phyloP scores from a whole-genome alignment of 2,797 vertebrate genomes.

The Pseudocheirus occidentalis region DNA sequence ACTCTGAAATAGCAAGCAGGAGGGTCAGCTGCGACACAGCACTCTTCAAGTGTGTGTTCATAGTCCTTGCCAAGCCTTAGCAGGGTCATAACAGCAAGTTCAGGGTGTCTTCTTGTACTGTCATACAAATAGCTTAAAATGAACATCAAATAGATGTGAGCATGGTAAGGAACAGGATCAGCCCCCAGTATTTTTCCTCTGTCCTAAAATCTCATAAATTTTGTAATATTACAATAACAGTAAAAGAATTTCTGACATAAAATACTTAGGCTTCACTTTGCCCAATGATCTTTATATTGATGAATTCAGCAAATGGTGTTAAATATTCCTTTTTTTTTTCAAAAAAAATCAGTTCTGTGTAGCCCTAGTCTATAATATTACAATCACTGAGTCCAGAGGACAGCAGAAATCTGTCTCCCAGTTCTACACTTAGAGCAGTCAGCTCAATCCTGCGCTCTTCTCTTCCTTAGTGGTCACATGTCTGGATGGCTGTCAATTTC shows the following conservation, averaged over 20 bases:
- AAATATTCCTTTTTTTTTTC: conserved; percentile 40
- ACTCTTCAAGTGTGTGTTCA: conserved; percentile 78
- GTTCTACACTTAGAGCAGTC: conserved; percentile 15
- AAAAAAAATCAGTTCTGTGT: neutral
- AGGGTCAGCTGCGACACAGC: conserved; percentile 80
- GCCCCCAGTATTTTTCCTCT: neutral
- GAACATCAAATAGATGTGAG: conserved; percentile 3
- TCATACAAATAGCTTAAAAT: conserved; percentile 82
- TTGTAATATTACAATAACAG: conserved; percentile 32
- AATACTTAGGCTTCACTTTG: neutral
- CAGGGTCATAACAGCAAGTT: conserved; percentile 62
- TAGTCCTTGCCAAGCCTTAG: conserved; percentile 75
- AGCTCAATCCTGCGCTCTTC: neutral
- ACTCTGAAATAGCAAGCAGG: conserved; percentile 55
- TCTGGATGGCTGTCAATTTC: neutral
- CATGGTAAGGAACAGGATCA: neutral
- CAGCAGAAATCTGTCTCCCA: neutral
- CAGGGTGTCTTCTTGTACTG: conserved; percentile 72
- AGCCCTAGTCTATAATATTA: conserved; percentile 29
- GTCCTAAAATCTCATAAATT: neutral
- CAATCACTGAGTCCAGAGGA: conserved; percentile 16
- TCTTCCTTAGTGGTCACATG: neutral
- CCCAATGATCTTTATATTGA: neutral
- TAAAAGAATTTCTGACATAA: neutral
- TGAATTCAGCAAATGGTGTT: neutral